A percentile compares a stretch with the other conserved stretches of the same genome.
Conservation (phyloP, 2,113 vertebrate species). For the Mohoua ochrocephala region DNA sequence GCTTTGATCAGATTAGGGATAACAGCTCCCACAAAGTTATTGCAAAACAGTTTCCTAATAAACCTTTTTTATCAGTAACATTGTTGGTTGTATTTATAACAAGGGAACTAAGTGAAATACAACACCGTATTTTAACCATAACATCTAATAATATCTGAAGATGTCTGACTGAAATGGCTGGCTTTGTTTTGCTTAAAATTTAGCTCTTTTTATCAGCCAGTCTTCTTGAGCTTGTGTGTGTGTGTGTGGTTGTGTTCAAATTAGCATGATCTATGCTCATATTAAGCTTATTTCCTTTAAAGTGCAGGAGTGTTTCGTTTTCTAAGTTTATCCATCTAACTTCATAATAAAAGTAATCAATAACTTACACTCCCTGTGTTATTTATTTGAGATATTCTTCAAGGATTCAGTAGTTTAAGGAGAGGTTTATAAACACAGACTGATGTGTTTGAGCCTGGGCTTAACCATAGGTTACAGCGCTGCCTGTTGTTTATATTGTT, state of each 20-base stretch:
- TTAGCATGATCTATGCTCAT: neutral
- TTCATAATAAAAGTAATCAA: neutral
- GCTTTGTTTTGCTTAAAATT: neutral
- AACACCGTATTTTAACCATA: neutral
- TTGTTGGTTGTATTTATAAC: neutral
- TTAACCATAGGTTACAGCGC: neutral
- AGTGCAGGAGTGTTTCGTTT: neutral
- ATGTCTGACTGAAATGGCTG: neutral
- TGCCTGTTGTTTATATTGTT: neutral
- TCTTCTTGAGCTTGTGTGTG: neutral
- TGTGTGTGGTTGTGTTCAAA: neutral
- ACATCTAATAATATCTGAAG: neutral
- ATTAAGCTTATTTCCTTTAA: neutral
- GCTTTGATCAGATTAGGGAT: neutral
- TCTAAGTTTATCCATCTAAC: neutral
- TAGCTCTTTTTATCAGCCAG: neutral
- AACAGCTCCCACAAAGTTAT: neutral
- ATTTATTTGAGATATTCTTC: neutral
- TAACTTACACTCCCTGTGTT: neutral
- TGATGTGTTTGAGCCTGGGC: neutral
- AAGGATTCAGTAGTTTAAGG: neutral
- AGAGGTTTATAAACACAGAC: neutral
- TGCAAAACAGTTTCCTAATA: neutral
- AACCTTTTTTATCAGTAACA: neutral
- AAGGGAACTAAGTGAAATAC: neutral